A percentile compares a stretch with the other conserved stretches of the same genome.
Evolutionary conservation across 2,797 vertebrate species (phyloP).

Genomic region (Pseudochaenichthys georgianus): DNA sequence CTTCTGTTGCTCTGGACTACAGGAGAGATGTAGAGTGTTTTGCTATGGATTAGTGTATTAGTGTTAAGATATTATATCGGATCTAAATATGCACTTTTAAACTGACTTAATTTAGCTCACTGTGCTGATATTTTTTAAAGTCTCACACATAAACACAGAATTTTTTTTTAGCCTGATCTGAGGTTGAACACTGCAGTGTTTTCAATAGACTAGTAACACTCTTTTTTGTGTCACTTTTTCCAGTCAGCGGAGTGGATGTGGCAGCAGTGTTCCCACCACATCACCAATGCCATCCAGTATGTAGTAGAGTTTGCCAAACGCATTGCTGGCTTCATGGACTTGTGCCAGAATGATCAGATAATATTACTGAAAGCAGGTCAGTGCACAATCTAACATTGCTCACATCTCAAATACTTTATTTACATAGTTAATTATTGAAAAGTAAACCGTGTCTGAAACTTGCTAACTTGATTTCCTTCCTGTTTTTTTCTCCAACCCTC

Average conservation of each 20-base stretch:
- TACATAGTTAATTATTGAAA: not conserved
- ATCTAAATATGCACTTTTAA: not conserved
- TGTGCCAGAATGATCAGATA: constrained; percentile 96
- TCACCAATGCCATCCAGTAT: constrained; percentile 94
- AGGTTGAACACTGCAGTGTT: not conserved
- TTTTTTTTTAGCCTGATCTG: not conserved
- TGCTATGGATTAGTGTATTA: not conserved
- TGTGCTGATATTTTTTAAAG: not conserved
- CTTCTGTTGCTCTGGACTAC: not conserved
- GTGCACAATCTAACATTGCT: constrained; percentile 53
- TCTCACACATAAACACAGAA: not conserved
- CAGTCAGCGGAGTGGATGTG: constrained; percentile 94
- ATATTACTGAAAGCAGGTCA: constrained; percentile 95
- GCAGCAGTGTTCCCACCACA: constrained; percentile 92
- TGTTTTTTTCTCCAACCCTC: constrained; percentile 77
- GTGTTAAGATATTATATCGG: not conserved
- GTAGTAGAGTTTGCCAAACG: constrained; percentile 96
- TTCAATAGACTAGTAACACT: not conserved
- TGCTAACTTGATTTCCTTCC: constrained; percentile 62
- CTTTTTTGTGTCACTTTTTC: constrained; percentile 18
- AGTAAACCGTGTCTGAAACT: constrained; percentile 40
- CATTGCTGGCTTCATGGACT: constrained; percentile 93
- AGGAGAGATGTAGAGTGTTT: no score
- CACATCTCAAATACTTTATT: constrained; percentile 14
- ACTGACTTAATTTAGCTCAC: not conserved